Evolutionary conservation across 2,888 invertebrate species (phyloP), one percentile per base, ranked within the genome.

Genomic region (Melinaea menophilus): DNA sequence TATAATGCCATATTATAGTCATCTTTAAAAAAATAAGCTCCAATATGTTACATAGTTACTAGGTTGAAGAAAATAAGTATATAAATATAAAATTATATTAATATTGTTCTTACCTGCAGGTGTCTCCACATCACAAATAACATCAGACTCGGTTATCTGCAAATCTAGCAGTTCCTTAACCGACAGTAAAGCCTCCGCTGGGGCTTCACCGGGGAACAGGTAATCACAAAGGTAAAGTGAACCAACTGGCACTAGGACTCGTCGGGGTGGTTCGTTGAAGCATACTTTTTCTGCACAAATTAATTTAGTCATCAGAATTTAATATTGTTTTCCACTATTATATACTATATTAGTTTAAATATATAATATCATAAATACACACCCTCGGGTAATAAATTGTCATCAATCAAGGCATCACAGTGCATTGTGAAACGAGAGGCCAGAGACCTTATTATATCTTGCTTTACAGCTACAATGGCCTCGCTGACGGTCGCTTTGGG

Each of bases 331-430:
- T 22, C 22, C 22, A 22, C 1, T 1, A 22, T 22, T 22, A 22
- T 22, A 22, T 22, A 22, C 22, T 22, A 22, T 22, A 22, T 1
- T 22, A 22, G 22, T 22, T 22, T 22, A 22, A 22, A 22, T 22
- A 22, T 22, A 22, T 22, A 22, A 1, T 22, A 22, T 35, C 3
- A 22, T 59, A 63, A 31, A 56, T 11, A 34, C 12, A 70, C 75
- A 94, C 94, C 94, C 92, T 95, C 94, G 37, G 94, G 93, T 56
- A 93, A 90, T 64, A 93, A 90, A 79, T 93, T 93, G 79, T 96
- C 96, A 84, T 96, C 96, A 72, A 97, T 95, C 61, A 98, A 90
- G 62, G 97, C 97, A 85, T 98, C 98, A 92, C 97, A 97, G 79
- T 98, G 96, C 92, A 98, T 95, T 75, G 97, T 97, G 77, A 98